Conservation (phyloP, 2,888 invertebrate species). For the Colletes collaris region DNA sequence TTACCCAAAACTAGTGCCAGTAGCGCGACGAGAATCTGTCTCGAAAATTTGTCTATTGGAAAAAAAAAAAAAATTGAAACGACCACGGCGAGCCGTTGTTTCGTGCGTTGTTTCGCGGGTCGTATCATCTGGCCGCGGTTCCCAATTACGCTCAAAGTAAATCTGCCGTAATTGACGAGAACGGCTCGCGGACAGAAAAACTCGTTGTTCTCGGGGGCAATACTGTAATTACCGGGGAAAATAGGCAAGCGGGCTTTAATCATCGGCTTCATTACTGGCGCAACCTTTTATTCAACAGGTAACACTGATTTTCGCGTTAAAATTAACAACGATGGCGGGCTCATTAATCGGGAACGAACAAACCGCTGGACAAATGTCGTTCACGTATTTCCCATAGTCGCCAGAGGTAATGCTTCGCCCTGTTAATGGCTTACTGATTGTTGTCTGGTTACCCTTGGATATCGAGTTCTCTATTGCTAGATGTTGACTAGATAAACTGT, state of each 20-base stretch:
- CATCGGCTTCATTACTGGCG: conserved; percentile 61
- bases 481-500: too few species aligned
- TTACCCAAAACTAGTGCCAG: not conserved
- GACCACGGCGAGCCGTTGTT: not conserved
- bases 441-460: not conserved
- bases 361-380: not conserved
- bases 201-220: conserved; percentile 46
- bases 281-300: conserved; percentile 64
- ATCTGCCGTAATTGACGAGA: conserved; percentile 51
- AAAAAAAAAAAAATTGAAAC: not conserved
- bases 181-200: conserved; percentile 6
- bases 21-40: conserved; percentile 3
- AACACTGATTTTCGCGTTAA: conserved; percentile 56
- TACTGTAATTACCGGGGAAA: conserved; percentile 61
- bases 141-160: conserved; percentile 49
- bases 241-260: conserved; percentile 56
- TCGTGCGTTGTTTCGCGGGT: conserved; percentile 18
- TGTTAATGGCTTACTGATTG: conserved; percentile 11
- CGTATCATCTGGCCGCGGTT: conserved; percentile 33
- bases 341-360: conserved; percentile 47
- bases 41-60: conserved; percentile 9
- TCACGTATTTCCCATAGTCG: not conserved
- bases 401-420: not conserved
- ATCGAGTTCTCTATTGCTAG: too few species aligned
- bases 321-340: conserved; percentile 58